These are phyloP conservation scores for Dasysyrphus tricinctus DNA, from an alignment of 2,888 invertebrate species.

Conservation along the genomic window DNA sequence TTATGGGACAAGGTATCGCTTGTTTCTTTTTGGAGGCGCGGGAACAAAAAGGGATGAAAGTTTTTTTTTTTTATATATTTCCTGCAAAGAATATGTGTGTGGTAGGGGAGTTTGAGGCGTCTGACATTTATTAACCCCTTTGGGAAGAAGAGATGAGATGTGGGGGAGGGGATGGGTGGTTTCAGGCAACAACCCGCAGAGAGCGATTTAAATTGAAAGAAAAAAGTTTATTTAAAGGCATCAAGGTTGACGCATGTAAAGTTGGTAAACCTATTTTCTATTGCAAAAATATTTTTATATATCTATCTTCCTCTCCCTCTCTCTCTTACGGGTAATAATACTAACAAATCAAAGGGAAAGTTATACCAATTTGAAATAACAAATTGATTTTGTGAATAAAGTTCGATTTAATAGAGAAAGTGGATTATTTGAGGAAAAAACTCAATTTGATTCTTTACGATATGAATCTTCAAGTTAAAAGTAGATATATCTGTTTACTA, in stretches of 20 bases:
- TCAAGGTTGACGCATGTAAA: conserved; percentile 58
- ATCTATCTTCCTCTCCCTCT: background rate
- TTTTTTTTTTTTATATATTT: background rate
- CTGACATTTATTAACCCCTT: conserved; percentile 67
- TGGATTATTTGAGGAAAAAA: conserved; percentile 43
- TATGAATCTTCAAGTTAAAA: background rate
- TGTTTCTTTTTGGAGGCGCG: conserved; percentile 31
- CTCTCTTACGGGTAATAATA: background rate
- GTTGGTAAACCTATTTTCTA: conserved; percentile 29
- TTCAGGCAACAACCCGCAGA: background rate
- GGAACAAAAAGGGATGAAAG: background rate
- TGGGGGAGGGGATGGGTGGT: background rate
- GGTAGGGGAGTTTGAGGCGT: background rate
- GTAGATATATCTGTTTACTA: background rate
- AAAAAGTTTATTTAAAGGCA: conserved; percentile 57
- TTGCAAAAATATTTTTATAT: conserved; percentile 3
- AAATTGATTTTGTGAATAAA: conserved; percentile 58
- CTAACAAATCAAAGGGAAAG: conserved; percentile 44
- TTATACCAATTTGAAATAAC: conserved; percentile 56
- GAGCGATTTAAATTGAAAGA: conserved; percentile 61
- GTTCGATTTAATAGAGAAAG: conserved; percentile 54
- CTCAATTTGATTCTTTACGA: conserved; percentile 43
- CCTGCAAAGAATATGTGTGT: background rate
- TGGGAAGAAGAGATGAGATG: background rate
- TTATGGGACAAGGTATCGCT: conserved; percentile 47